phyloP scores from a whole-genome alignment of 1,140 invertebrate species.

The Mesaphorura yosii region DNA sequence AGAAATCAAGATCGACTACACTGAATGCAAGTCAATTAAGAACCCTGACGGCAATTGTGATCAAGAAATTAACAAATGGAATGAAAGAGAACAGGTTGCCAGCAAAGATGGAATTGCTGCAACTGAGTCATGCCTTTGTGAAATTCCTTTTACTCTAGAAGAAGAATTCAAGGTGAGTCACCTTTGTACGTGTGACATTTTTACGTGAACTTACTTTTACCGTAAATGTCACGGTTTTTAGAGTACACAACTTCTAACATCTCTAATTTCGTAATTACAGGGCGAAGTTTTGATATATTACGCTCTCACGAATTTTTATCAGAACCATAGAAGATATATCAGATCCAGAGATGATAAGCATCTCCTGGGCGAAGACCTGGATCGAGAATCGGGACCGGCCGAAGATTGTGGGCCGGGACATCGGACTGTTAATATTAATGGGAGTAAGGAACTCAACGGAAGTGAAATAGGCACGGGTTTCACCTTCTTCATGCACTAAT shows the following conservation, averaged over 20 bases:
- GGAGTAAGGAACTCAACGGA: no score
- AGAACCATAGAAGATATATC: constrained; percentile 96
- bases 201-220: neutral
- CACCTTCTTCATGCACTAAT: no score
- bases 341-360: constrained; percentile 95
- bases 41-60: constrained; percentile 38
- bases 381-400: constrained; percentile 57
- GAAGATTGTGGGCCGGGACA: no score
- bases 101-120: constrained; percentile 38
- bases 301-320: constrained; percentile 93
- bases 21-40: constrained; percentile 3
- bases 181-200: no score
- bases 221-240: neutral
- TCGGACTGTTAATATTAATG: no score
- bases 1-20: constrained; percentile 13
- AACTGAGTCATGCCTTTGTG: constrained; percentile 50
- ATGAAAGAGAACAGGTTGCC: no score
- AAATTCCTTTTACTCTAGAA: constrained; percentile 53
- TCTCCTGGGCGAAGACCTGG: constrained; percentile 54
- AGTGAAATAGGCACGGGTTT: no score
- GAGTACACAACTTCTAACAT: no score
- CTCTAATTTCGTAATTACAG: no score
- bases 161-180: no score
- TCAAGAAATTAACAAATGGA: no score
- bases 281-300: constrained; percentile 95